Evolutionary conservation across 1,140 invertebrate genomes (phyloP).

Genomic region (Batillaria attramentaria): DNA sequence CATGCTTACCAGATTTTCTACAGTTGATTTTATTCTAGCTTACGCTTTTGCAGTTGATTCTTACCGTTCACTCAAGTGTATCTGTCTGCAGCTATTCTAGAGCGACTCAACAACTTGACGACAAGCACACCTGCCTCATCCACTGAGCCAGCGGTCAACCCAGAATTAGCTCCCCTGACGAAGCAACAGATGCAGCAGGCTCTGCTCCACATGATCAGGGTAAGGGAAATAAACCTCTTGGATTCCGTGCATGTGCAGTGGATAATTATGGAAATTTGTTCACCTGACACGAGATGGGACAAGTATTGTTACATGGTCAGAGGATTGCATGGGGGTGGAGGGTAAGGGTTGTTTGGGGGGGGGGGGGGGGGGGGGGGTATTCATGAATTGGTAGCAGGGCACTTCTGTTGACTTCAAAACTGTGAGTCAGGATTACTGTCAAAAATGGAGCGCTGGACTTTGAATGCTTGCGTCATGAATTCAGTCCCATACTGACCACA

Average conservation of each 20-base stretch:
- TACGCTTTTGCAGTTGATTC: too few relatives aligned
- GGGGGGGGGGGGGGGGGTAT: background rate
- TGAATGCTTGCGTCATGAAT: background rate
- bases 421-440: background rate
- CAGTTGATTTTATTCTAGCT: too few relatives aligned
- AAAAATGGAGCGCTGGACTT: background rate
- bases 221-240: slow-evolving; percentile 28
- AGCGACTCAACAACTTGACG: slow-evolving; percentile 19
- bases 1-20: too few relatives aligned
- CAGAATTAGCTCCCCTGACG: slow-evolving; percentile 78
- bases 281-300: background rate
- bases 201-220: slow-evolving; percentile 86
- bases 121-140: too few relatives aligned
- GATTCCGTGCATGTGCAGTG: background rate
- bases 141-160: too few relatives aligned
- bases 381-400: background rate
- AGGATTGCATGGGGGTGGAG: background rate
- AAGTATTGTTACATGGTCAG: background rate
- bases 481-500: background rate
- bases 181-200: slow-evolving; percentile 90
- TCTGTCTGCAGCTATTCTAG: background rate
- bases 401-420: background rate
- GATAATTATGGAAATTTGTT: slow-evolving; percentile 8
- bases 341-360: background rate
- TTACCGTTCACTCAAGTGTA: too few relatives aligned